Evolutionary conservation across 2,113 vertebrate genomes (phyloP), one percentile per base, ranked within the genome.

Genomic region (Mungos mungo): DNA sequence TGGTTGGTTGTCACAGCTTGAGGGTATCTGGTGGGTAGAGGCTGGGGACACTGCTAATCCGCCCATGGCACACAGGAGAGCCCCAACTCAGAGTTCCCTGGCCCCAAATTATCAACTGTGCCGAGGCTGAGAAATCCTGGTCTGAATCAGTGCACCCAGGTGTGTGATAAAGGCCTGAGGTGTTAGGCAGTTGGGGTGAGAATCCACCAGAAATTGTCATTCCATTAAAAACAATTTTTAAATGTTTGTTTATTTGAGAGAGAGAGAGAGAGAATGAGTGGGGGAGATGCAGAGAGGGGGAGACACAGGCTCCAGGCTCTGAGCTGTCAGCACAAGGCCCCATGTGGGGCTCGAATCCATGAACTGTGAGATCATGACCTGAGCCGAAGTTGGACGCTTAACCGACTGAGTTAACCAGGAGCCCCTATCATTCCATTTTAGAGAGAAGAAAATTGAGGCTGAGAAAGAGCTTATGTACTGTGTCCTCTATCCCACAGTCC

Each of bases 71-170:
- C 77, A 14, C 33, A 82, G 72, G 72, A 76, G 21, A 27, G 33
- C 10, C 25, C 60, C 27, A 7, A 13, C 13, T 2, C 1, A 21
- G 47, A 41, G 3, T 21, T 1, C 9, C 4, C 72, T 15, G 15
- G 35, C 54, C 38, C n/a, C 54, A 1, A 18, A 27, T 18, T 4
- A 60, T 57, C 47, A 11, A 7, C 0, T 29, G 14, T 10, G 27
- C 10, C 1, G 5, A 38, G 12, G 47, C 2, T 52, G 25, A 54
- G 88, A 69, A 54, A 65, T 35, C 35, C 54, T 25, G 9, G 18
- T 35, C 50, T 65, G 29, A 35, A 69, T 29, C 45, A 45, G 3
- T 1, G 68, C 38, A 33, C 21, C 41, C 27, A 52, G 74, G 5
- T 31, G 41, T 15, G 13, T 52, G 77, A 65, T 21, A 77, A 27